These are phyloP conservation scores for Chironomus striatipennis DNA, from an alignment of 1,140 invertebrate species.

Conservation along the genomic window DNA sequence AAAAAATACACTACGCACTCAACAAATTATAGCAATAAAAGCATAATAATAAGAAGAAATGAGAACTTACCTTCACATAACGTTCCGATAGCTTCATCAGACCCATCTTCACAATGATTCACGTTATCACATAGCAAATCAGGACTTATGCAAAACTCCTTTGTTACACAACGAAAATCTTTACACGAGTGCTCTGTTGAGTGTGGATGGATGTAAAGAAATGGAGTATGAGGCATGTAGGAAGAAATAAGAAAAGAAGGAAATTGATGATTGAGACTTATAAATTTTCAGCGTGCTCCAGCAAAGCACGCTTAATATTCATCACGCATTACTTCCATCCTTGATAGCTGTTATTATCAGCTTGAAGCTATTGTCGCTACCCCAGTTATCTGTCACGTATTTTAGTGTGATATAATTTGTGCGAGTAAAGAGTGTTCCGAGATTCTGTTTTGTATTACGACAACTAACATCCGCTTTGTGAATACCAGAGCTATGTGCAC, in stretches of 20 bases:
- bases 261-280: background rate
- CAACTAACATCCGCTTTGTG: constrained; percentile 86
- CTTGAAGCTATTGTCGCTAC: constrained; percentile 84
- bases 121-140: constrained; percentile 83
- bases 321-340: constrained; percentile 60
- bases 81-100: constrained; percentile 73
- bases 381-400: constrained; percentile 88
- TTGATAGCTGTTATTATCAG: constrained; percentile 90
- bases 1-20: too few species aligned
- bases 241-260: background rate
- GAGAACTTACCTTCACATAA: constrained; percentile 68
- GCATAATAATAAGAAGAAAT: background rate
- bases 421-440: constrained; percentile 78
- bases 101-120: constrained; percentile 87
- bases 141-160: constrained; percentile 81
- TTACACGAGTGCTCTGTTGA: constrained; percentile 71
- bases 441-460: constrained; percentile 75
- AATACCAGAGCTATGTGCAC: constrained; percentile 74
- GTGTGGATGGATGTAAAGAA: background rate
- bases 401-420: constrained; percentile 89
- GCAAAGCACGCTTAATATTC: background rate
- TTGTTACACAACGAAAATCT: constrained; percentile 75
- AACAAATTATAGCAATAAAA: too few species aligned
- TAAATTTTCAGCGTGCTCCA: background rate
- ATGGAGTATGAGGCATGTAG: background rate